Conservation (phyloP, 2,113 vertebrate species). For the Calyptommatus sinebrachiatus region DNA sequence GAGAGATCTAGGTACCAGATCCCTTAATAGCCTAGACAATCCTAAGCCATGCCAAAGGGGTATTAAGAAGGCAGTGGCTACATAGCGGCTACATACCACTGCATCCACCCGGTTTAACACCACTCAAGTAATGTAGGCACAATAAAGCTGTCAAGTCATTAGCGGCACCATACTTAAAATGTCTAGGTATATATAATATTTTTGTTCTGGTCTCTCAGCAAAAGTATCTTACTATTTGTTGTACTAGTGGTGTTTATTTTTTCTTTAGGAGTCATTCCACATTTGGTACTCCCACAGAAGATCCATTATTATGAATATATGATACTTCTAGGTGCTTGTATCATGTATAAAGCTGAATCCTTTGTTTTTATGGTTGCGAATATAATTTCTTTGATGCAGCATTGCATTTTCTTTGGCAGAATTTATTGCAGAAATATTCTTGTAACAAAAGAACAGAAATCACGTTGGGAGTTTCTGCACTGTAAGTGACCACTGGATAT, state of each 20-base stretch:
- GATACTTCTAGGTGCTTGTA: background rate
- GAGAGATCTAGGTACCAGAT: too few relatives aligned
- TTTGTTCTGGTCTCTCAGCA: background rate
- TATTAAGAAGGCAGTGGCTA: too few relatives aligned
- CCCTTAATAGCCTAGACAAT: too few relatives aligned
- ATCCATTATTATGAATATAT: too few relatives aligned
- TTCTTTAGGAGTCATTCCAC: background rate
- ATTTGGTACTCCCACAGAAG: background rate
- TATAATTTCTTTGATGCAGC: background rate
- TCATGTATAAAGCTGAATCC: background rate
- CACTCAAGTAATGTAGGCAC: background rate
- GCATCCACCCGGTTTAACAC: background rate
- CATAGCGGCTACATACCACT: too few relatives aligned
- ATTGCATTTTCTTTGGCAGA: background rate
- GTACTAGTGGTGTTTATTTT: background rate
- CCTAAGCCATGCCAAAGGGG: too few relatives aligned
- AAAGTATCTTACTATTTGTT: too few relatives aligned
- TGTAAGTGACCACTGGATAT: background rate
- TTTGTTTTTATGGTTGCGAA: background rate
- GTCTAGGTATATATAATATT: background rate
- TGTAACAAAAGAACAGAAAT: background rate
- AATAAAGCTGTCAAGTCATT: background rate
- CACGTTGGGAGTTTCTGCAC: background rate
- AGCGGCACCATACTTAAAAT: background rate
- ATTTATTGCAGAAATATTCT: background rate